Conservation (phyloP, 1,140 invertebrate genomes). For the Thaumetopoea pityocampa region DNA sequence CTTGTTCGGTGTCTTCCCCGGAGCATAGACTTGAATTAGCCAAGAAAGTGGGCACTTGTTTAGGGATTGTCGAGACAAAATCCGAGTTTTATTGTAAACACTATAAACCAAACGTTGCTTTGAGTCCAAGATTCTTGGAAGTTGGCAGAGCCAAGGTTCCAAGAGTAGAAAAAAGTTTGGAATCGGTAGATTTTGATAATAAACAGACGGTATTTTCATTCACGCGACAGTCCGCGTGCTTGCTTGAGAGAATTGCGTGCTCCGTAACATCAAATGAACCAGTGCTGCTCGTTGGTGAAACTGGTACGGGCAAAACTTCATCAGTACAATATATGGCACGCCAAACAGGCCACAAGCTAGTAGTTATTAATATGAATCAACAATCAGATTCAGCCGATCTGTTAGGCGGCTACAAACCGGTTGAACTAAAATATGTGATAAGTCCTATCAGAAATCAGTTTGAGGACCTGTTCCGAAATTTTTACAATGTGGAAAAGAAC, state of each 20-base stretch:
- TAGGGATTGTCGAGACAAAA: slow-evolving; percentile 90
- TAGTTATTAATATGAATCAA: slow-evolving; percentile 99
- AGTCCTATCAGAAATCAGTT: slow-evolving; percentile 89
- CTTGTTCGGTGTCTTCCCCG: slow-evolving; percentile 82
- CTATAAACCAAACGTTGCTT: slow-evolving; percentile 86
- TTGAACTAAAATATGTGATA: slow-evolving; percentile 91
- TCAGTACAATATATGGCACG: slow-evolving; percentile 94
- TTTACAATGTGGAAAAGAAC: slow-evolving; percentile 90
- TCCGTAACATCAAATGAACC: slow-evolving; percentile 91
- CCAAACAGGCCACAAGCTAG: slow-evolving; percentile 87
- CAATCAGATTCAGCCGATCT: slow-evolving; percentile 98
- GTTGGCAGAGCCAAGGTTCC: slow-evolving; percentile 65
- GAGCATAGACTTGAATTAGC: slow-evolving; percentile 81
- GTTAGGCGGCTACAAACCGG: slow-evolving; percentile 97
- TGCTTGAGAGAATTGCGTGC: slow-evolving; percentile 92
- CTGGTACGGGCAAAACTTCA: slow-evolving; percentile 99
- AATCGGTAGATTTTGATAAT: slow-evolving; percentile 54
- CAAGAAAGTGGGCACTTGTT: slow-evolving; percentile 84
- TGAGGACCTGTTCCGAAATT: slow-evolving; percentile 86
- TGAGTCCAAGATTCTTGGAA: slow-evolving; percentile 55
- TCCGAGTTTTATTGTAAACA: slow-evolving; percentile 87
- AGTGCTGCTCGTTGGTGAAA: slow-evolving; percentile 97
- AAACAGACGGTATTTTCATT: slow-evolving; percentile 84
- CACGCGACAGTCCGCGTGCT: slow-evolving; percentile 84
- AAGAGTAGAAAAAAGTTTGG: slow-evolving; percentile 56